phyloP scores from a whole-genome alignment of 2,113 vertebrate species.

The Odocoileus hemionus region DNA sequence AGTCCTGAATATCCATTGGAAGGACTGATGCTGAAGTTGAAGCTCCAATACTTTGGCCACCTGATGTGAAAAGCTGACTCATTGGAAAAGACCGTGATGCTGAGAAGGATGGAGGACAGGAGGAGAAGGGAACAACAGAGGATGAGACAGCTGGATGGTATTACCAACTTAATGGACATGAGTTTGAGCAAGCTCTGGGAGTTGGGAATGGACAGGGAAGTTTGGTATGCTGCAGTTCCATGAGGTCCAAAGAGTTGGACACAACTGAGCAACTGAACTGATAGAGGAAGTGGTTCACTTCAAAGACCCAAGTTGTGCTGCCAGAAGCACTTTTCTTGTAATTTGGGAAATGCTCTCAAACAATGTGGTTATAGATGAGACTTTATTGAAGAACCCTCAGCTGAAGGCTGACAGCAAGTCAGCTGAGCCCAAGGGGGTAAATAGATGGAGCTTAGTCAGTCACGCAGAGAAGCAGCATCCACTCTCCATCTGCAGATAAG shows the following conservation, averaged over 20 bases:
- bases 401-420: neutral
- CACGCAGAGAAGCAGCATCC: neutral
- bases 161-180: neutral
- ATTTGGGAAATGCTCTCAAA: constrained; percentile 34
- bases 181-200: neutral
- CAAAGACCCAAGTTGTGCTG: constrained; percentile 30
- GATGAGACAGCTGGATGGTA: neutral
- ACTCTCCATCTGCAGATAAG: constrained; percentile 18
- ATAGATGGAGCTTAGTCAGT: neutral
- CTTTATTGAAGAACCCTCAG: neutral
- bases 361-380: neutral
- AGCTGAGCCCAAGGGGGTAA: neutral
- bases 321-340: neutral
- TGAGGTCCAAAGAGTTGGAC: neutral
- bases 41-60: neutral
- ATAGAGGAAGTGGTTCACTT: neutral
- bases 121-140: neutral
- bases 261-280: neutral
- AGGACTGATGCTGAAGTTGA: neutral
- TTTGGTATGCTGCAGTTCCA: neutral
- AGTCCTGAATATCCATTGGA: neutral
- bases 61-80: neutral
- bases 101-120: neutral
- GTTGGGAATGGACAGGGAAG: neutral
- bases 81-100: neutral